These are phyloP conservation scores for Arge pagana DNA, from an alignment of 2,888 invertebrate genomes.

Conservation along the genomic window DNA sequence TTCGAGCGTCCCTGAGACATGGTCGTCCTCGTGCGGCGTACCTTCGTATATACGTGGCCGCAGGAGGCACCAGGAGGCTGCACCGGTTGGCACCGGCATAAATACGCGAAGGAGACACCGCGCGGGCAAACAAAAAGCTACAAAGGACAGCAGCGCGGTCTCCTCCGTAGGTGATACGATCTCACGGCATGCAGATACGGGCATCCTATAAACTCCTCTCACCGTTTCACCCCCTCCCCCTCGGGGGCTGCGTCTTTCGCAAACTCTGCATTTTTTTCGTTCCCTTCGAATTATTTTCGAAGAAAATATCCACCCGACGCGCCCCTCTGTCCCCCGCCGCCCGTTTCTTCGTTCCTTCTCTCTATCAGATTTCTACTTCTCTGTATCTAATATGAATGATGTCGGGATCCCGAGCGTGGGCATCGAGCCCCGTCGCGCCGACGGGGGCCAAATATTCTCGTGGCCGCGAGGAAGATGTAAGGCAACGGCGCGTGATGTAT, in stretches of 20 bases:
- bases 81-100: constrained; percentile 45
- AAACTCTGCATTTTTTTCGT: constrained; percentile 2
- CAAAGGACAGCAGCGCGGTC: constrained; percentile 45
- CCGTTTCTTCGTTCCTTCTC: too few relatives aligned
- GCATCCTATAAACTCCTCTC: constrained; percentile 50
- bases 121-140: constrained; percentile 47
- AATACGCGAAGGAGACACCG: constrained; percentile 42
- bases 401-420: too few relatives aligned
- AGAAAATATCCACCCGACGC: constrained; percentile 7
- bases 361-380: too few relatives aligned
- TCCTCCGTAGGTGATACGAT: constrained; percentile 37
- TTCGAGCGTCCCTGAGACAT: constrained; percentile 34
- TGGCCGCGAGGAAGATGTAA: too few relatives aligned
- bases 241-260: constrained; percentile 39
- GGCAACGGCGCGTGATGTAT: too few relatives aligned
- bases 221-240: constrained; percentile 25
- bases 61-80: too few relatives aligned
- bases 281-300: constrained; percentile 10
- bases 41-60: not conserved
- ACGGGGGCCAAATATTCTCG: too few relatives aligned
- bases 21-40: constrained; percentile 18
- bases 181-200: constrained; percentile 55
- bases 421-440: too few relatives aligned
- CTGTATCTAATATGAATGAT: too few relatives aligned
- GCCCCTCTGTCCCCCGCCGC: too few relatives aligned